Percentiles rank a stretch among this genome's conserved stretches.
These are phyloP conservation scores for Gracilinanus agilis DNA, from an alignment of 2,113 vertebrate species.

Conservation along the genomic window DNA sequence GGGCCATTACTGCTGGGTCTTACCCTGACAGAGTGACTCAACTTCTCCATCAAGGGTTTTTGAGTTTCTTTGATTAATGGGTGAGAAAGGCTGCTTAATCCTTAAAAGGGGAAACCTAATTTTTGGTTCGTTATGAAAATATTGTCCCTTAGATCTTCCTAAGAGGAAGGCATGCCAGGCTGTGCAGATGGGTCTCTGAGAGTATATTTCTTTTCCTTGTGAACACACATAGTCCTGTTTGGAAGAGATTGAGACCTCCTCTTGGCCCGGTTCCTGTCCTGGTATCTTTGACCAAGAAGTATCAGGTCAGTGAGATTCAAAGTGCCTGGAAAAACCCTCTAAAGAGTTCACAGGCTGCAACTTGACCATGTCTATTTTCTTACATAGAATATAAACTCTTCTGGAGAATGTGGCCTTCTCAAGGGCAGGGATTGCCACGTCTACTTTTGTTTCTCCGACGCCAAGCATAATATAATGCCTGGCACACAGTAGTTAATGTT, in stretches of 20 bases:
- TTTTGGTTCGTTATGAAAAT: background rate
- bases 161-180: background rate
- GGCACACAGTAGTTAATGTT: too few relatives aligned
- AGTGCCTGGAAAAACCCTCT: background rate
- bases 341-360: background rate
- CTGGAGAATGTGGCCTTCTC: background rate
- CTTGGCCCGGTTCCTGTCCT: too few relatives aligned
- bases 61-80: background rate
- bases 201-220: background rate
- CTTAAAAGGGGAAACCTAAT: background rate
- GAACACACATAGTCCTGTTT: too few relatives aligned
- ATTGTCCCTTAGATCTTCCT: background rate
- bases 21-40: background rate
- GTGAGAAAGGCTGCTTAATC: background rate
- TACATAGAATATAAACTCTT: conserved; percentile 2
- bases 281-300: background rate
- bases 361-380: background rate
- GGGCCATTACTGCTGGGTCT: too few relatives aligned
- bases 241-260: background rate
- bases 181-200: background rate
- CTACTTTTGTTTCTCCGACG: background rate
- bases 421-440: background rate
- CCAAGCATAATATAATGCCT: background rate
- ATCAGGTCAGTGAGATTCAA: background rate
- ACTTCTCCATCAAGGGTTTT: background rate